Percentiles rank a stretch among this genome's conserved stretches.
Evolutionary conservation across 2,797 vertebrate genomes (phyloP).

Genomic region (Characodon lateralis): DNA sequence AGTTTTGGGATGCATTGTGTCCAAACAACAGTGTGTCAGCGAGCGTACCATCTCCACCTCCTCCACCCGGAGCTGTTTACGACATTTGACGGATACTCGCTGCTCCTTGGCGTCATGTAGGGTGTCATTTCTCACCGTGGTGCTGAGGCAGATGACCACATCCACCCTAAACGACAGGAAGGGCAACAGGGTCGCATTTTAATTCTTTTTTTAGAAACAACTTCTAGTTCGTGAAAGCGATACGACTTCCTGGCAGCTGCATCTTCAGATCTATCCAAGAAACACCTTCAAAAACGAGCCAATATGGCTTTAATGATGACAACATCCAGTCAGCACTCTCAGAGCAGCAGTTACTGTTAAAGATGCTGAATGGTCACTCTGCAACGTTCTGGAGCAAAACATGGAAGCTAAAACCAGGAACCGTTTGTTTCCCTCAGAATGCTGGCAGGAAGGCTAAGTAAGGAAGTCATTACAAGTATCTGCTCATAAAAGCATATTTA

Average conservation of each 20-base stretch:
- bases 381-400: not conserved
- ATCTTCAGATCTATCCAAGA: not conserved
- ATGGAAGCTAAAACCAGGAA: not conserved
- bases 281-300: not conserved
- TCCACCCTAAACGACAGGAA: conserved; percentile 85
- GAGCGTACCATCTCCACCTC: conserved; percentile 93
- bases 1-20: not conserved
- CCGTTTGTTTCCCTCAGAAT: not conserved
- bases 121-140: conserved; percentile 94
- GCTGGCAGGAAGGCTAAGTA: not conserved
- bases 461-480: not conserved
- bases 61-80: conserved; percentile 95
- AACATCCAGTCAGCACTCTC: not conserved
- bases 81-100: conserved; percentile 93
- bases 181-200: not conserved
- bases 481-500: not conserved
- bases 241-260: not conserved
- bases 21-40: not conserved
- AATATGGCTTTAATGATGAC: not conserved
- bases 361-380: not conserved
- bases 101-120: conserved; percentile 95
- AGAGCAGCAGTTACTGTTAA: not conserved
- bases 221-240: not conserved
- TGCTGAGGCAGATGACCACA: conserved; percentile 96
- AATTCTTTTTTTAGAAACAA: not conserved